Evolutionary conservation across 2,888 invertebrate species (phyloP).

Genomic region (Seira ritae): DNA sequence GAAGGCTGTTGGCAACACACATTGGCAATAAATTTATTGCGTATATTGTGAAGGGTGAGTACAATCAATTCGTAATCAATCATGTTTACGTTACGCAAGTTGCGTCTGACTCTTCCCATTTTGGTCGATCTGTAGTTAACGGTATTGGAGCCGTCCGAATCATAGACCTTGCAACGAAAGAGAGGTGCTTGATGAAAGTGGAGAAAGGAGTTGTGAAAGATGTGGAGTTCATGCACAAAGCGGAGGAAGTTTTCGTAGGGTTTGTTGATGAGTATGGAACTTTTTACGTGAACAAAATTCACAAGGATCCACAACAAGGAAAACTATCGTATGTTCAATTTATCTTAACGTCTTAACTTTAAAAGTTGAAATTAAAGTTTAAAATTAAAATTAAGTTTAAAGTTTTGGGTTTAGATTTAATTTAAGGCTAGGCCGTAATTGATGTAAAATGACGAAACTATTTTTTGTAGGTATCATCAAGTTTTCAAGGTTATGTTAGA

Average conservation of each 20-base stretch:
- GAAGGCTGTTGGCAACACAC: conserved; percentile 92
- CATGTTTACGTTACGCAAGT: neutral
- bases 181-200: conserved; percentile 89
- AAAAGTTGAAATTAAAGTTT: neutral
- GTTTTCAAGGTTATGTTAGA: conserved; percentile 80
- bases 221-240: conserved; percentile 91
- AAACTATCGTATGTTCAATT: conserved; percentile 62
- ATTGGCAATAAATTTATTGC: conserved; percentile 90
- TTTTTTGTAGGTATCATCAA: conserved; percentile 79
- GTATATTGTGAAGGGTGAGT: conserved; percentile 91
- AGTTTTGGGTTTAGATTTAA: conserved; percentile 24
- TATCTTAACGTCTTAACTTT: neutral
- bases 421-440: no score
- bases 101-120: neutral
- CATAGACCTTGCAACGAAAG: conserved; percentile 85
- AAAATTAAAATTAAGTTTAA: neutral
- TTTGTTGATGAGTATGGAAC: conserved; percentile 91
- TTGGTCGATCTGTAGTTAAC: conserved; percentile 57
- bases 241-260: conserved; percentile 86
- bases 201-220: conserved; percentile 93
- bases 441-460: no score
- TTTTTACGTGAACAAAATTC: conserved; percentile 87
- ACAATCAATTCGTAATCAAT: neutral
- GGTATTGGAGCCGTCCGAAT: conserved; percentile 85
- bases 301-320: conserved; percentile 66